phyloP scores from a whole-genome alignment of 2,113 vertebrate species.

The Sander vitreus region DNA sequence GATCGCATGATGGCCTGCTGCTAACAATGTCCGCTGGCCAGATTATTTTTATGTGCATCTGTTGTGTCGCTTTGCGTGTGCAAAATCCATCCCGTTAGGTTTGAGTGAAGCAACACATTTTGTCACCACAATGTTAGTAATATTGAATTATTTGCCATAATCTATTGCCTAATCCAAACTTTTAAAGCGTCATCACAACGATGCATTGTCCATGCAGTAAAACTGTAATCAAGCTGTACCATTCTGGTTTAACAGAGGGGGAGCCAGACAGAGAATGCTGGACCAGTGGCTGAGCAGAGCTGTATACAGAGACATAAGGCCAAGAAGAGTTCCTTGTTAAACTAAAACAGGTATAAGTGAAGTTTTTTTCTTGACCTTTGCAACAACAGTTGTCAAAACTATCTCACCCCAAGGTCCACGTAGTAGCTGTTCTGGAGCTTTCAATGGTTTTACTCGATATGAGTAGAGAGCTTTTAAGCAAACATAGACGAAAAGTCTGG shows the following conservation, averaged over 20 bases:
- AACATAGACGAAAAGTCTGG: neutral
- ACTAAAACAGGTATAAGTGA: neutral
- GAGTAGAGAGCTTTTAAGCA: too few relatives aligned
- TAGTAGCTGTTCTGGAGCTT: too few relatives aligned
- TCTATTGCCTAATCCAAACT: neutral
- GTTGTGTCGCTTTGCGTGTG: constrained; percentile 13
- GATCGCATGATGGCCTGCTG: constrained; percentile 22
- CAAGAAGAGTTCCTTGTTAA: neutral
- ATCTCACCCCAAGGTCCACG: neutral
- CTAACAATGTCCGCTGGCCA: constrained; percentile 6
- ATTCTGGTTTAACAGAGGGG: neutral
- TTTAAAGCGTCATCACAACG: neutral
- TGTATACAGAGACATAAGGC: neutral
- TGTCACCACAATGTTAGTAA: neutral
- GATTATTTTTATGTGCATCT: constrained; percentile 18
- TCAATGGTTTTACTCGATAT: too few relatives aligned
- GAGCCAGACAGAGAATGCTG: neutral
- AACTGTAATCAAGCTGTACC: constrained; percentile 12
- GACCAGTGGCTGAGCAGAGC: neutral
- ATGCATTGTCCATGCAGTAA: neutral
- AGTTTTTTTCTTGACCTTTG: neutral
- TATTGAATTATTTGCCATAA: neutral
- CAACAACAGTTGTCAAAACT: neutral
- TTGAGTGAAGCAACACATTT: constrained; percentile 3
- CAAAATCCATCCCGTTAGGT: neutral